phyloP scores from a whole-genome alignment of 2,113 vertebrate species.

The Apus apus region DNA sequence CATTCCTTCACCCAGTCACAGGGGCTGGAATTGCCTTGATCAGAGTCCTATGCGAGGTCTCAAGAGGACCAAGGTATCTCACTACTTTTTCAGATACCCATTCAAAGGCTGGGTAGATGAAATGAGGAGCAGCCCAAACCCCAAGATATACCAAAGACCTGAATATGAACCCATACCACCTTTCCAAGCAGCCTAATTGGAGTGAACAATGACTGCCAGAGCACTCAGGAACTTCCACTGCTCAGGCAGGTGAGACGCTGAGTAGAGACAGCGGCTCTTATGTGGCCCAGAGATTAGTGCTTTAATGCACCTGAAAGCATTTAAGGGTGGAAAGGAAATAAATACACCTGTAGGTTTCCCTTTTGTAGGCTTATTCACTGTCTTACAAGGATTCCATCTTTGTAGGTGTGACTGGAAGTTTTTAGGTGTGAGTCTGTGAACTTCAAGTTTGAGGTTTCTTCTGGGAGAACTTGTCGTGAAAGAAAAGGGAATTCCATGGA shows the following conservation, averaged over 20 bases:
- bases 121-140: neutral
- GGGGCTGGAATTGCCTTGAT: neutral
- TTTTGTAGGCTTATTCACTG: neutral
- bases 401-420: neutral
- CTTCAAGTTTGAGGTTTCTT: neutral
- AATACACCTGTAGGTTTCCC: neutral
- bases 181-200: neutral
- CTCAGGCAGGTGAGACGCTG: neutral
- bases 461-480: neutral
- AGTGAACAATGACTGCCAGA: neutral
- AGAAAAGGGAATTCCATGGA: neutral
- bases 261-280: neutral
- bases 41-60: neutral
- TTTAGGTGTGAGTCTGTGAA: neutral
- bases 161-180: too few relatives aligned
- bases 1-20: fast-evolving
- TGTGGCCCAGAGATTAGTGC: neutral
- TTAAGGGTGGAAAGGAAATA: neutral
- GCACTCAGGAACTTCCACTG: neutral
- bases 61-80: neutral
- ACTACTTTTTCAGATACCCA: neutral
- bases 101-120: neutral
- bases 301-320: neutral
- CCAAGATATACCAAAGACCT: neutral
- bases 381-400: neutral